Evolutionary conservation across 2,797 vertebrate species (phyloP).

Genomic region (Phrynocephalus forsythii): DNA sequence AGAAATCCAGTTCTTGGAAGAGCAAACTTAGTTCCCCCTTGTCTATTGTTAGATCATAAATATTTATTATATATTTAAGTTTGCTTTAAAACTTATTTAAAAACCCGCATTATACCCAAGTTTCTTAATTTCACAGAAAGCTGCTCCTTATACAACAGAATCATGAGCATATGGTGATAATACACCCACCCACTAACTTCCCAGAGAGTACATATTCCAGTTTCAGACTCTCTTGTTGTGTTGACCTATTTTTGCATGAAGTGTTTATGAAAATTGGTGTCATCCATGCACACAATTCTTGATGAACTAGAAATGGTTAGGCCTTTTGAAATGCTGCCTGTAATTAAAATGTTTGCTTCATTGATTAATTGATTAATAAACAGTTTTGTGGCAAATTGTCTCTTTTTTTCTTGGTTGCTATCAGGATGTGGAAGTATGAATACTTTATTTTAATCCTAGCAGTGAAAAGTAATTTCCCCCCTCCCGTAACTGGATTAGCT

Average conservation of each 20-base stretch:
- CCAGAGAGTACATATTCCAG: not conserved
- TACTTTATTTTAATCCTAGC: conserved; percentile 21
- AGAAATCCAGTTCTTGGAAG: not conserved
- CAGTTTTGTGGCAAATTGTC: not conserved
- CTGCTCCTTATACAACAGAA: not conserved
- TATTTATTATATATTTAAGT: no score
- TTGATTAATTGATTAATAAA: not conserved
- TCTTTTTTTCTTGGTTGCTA: conserved; percentile 1
- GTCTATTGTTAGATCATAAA: not conserved
- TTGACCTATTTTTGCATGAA: conserved; percentile 20
- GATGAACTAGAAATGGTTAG: conserved; percentile 18
- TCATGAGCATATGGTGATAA: not conserved
- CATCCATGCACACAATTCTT: conserved; percentile 3
- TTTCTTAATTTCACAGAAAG: not conserved
- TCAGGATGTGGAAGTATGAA: conserved; percentile 10
- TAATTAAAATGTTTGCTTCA: conserved; percentile 28
- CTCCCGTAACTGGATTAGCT: conserved; percentile 40
- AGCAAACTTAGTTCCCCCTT: not conserved
- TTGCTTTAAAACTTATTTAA: not conserved
- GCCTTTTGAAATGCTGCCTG: not conserved
- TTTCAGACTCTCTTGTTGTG: not conserved
- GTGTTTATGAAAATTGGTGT: conserved; percentile 24
- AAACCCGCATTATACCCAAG: not conserved
- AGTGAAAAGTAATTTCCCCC: conserved; percentile 32
- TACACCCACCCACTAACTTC: not conserved